phyloP scores from a whole-genome alignment of 2,797 vertebrate species.

The Gymnocypris eckloni region DNA sequence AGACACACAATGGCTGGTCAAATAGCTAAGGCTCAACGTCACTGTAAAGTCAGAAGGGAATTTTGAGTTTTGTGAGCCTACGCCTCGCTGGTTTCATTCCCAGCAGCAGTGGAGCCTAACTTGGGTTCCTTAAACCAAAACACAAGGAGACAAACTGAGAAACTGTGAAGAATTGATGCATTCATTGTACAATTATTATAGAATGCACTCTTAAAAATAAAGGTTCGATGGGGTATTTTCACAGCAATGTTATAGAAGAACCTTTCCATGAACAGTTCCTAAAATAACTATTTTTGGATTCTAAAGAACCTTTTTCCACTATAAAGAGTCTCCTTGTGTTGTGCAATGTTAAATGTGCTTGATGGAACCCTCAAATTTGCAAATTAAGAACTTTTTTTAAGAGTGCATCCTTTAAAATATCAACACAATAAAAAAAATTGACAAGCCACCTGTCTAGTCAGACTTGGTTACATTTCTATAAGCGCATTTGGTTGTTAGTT shows the following conservation, averaged over 20 bases:
- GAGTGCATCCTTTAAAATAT: background rate
- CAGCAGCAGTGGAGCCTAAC: conserved; percentile 35
- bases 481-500: conserved; percentile 30
- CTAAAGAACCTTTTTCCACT: no score
- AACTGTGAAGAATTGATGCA: background rate
- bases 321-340: background rate
- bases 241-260: background rate
- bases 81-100: conserved; percentile 49
- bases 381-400: background rate
- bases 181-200: background rate
- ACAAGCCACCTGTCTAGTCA: background rate
- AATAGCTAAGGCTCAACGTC: conserved; percentile 45
- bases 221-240: background rate
- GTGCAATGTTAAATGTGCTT: background rate
- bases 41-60: conserved; percentile 51
- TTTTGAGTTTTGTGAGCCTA: conserved; percentile 44
- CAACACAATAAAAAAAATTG: background rate
- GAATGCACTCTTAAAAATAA: background rate
- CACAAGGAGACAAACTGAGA: conserved; percentile 5
- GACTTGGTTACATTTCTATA: conserved; percentile 21
- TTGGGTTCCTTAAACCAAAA: conserved; percentile 28
- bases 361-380: background rate
- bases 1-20: conserved; percentile 49
- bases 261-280: background rate
- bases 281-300: background rate